phyloP scores from a whole-genome alignment of 2,888 invertebrate genomes.

The Vanessa cardui region DNA sequence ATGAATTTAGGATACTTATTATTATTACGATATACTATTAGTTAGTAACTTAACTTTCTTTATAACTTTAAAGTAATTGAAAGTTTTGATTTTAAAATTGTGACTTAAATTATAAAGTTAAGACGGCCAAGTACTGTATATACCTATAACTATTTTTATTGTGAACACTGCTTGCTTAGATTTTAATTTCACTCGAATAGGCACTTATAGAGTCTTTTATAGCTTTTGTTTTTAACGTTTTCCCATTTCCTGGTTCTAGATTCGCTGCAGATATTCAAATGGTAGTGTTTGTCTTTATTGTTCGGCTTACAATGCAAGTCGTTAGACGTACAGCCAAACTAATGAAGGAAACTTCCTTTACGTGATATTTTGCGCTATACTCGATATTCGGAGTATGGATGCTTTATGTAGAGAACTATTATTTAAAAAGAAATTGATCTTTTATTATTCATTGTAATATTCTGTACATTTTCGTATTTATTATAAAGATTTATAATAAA shows the following conservation, averaged over 20 bases:
- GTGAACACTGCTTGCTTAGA: not conserved
- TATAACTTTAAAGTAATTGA: too few species aligned
- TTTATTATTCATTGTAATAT: too few species aligned
- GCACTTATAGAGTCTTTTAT: constrained; percentile 2
- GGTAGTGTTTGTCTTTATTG: constrained; percentile 33
- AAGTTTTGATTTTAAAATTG: not conserved
- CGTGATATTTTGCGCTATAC: not conserved
- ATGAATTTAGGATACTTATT: constrained; percentile 1
- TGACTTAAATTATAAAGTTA: too few species aligned
- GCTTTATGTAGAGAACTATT: not conserved
- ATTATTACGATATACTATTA: too few species aligned
- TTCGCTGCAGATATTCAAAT: constrained; percentile 30
- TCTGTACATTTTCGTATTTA: too few species aligned
- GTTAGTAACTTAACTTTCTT: too few species aligned
- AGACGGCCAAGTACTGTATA: too few species aligned
- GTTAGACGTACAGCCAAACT: constrained; percentile 50
- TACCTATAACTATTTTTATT: not conserved
- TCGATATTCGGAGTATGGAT: not conserved
- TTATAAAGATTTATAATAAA: too few species aligned
- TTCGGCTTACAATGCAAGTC: constrained; percentile 56
- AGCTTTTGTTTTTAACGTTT: constrained; percentile 11
- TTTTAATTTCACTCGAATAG: constrained; percentile 12
- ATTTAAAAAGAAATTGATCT: too few species aligned
- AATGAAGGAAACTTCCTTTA: not conserved
- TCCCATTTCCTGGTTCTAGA: constrained; percentile 30